phyloP scores from a whole-genome alignment of 2,113 vertebrate species.

The Phainopepla nitens region DNA sequence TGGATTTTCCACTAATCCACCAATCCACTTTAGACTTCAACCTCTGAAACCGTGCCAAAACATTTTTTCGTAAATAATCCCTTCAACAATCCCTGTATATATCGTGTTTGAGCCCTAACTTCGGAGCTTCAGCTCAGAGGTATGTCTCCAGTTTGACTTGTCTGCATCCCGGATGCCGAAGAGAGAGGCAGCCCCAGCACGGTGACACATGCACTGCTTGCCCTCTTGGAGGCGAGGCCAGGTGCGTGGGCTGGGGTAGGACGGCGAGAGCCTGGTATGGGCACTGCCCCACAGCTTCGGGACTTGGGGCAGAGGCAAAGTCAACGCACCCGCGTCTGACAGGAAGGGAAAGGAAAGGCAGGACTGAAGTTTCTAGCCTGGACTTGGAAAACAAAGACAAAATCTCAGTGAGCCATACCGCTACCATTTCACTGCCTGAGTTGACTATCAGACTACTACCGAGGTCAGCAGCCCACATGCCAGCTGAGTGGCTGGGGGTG shows the following conservation, averaged over 20 bases:
- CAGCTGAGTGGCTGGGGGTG: rapidly evolving
- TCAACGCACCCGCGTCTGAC: rapidly evolving
- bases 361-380: not conserved
- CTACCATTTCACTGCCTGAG: not conserved
- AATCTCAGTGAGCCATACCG: not conserved
- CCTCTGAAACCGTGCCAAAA: not conserved
- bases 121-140: rapidly evolving
- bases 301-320: not conserved
- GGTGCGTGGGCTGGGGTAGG: not conserved
- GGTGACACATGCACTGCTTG: not conserved
- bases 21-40: not conserved
- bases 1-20: not conserved
- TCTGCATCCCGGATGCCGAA: not conserved
- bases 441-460: too few species aligned
- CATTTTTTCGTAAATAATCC: not conserved
- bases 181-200: not conserved
- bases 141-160: not conserved
- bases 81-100: not conserved
- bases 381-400: not conserved
- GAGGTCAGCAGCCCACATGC: not conserved
- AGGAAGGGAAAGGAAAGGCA: not conserved
- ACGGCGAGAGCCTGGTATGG: not conserved
- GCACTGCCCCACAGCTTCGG: not conserved
- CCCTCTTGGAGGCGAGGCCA: not conserved
- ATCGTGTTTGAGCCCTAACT: not conserved